Conservation (phyloP, 2,888 invertebrate genomes). For the Thecophora atra region DNA sequence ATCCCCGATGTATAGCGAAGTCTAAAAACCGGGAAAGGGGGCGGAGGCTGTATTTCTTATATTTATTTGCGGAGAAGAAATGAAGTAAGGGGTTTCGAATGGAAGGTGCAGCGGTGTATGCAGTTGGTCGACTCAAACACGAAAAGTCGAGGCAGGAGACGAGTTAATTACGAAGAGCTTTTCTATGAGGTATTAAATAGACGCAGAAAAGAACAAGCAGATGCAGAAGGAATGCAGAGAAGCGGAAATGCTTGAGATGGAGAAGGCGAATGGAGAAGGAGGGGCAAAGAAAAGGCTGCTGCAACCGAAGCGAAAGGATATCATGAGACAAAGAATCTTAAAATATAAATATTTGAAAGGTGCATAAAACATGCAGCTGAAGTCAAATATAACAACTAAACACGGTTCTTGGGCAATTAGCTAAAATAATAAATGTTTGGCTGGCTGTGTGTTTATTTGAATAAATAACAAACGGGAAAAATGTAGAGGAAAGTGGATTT, state of each 20-base stretch:
- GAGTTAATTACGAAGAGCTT: constrained; percentile 32
- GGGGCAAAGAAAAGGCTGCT: background rate
- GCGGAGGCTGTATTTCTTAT: constrained; percentile 1
- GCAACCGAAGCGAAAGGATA: background rate
- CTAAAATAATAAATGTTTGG: constrained; percentile 17
- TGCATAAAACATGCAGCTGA: constrained; percentile 23
- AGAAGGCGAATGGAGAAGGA: background rate
- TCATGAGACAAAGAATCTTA: constrained; percentile 1
- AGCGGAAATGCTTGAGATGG: background rate
- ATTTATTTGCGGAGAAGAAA: constrained; percentile 40
- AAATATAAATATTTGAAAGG: constrained; percentile 30
- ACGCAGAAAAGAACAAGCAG: constrained; percentile 1
- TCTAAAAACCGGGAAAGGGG: background rate
- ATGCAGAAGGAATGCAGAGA: background rate
- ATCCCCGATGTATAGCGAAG: constrained; percentile 60
- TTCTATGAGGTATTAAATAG: background rate
- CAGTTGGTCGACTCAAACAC: constrained; percentile 24
- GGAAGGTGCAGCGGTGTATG: constrained; percentile 14
- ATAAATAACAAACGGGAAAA: background rate
- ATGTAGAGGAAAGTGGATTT: background rate
- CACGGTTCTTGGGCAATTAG: constrained; percentile 14
- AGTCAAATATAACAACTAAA: constrained; percentile 3
- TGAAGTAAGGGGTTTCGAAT: background rate
- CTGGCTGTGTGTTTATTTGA: too few relatives aligned
- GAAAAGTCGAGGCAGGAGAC: constrained; percentile 14